phyloP scores from a whole-genome alignment of 2,888 invertebrate genomes.

The Athripsodes cinereus region DNA sequence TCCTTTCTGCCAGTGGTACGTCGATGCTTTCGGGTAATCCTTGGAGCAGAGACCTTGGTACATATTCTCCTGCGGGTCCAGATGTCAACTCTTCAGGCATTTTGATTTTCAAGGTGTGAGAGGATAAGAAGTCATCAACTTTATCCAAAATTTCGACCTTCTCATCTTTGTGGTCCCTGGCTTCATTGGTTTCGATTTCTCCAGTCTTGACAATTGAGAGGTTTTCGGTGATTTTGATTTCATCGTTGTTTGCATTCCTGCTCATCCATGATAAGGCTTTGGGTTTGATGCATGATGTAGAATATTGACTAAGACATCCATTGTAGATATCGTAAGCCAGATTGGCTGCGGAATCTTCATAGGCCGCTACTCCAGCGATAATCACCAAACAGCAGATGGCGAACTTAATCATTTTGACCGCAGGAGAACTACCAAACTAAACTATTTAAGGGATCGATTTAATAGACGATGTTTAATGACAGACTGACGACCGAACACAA shows the following conservation, averaged over 20 bases:
- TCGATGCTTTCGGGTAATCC: slow-evolving; percentile 61
- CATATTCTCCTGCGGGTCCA: slow-evolving; percentile 52
- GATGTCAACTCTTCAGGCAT: slow-evolving; percentile 60
- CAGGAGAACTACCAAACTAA: background rate
- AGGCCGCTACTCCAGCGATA: slow-evolving; percentile 13
- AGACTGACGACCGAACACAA: slow-evolving; percentile 41
- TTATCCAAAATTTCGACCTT: slow-evolving; percentile 60
- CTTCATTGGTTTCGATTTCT: slow-evolving; percentile 36
- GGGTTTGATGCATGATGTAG: slow-evolving; percentile 69
- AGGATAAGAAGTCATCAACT: slow-evolving; percentile 68
- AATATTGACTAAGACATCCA: slow-evolving; percentile 62
- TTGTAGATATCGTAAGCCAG: slow-evolving; percentile 60
- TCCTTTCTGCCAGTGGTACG: slow-evolving; percentile 61
- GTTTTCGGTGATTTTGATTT: slow-evolving; percentile 71
- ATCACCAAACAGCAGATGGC: slow-evolving; percentile 8
- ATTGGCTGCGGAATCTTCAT: slow-evolving; percentile 51
- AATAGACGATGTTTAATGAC: slow-evolving; percentile 14
- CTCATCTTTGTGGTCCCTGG: slow-evolving; percentile 50
- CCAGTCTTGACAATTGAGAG: slow-evolving; percentile 63
- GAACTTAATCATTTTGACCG: slow-evolving; percentile 17
- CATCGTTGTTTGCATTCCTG: slow-evolving; percentile 58
- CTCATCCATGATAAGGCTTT: slow-evolving; percentile 72
- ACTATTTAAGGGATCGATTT: background rate
- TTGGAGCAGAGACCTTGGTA: slow-evolving; percentile 59
- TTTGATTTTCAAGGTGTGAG: slow-evolving; percentile 68